Evolutionary conservation across 2,888 invertebrate species (phyloP).

Genomic region (Drosophila nr. medialis): DNA sequence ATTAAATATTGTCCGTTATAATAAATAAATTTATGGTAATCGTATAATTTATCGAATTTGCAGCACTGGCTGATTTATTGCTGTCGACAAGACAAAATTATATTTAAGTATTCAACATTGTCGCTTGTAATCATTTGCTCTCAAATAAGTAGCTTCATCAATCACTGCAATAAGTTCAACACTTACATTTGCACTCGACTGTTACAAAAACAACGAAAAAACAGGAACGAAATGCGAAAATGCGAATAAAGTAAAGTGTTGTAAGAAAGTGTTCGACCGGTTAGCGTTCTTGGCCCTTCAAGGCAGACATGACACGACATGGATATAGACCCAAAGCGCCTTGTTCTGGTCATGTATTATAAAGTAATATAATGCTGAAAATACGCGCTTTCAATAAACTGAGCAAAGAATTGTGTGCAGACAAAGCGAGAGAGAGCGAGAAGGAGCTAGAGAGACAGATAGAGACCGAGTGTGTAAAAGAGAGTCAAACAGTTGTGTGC

Average conservation of each 20-base stretch:
- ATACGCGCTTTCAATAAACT: constrained; percentile 40
- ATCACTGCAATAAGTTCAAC: constrained; percentile 30
- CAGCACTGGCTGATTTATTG: constrained; percentile 14
- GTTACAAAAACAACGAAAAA: constrained; percentile 17
- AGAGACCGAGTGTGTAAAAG: not conserved
- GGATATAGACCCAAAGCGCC: constrained; percentile 44
- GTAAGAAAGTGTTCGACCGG: constrained; percentile 29
- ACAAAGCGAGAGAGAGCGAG: constrained; percentile 5
- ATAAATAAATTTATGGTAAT: not conserved
- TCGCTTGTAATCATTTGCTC: constrained; percentile 61
- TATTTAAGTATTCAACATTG: constrained; percentile 35
- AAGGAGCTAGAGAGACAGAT: not conserved
- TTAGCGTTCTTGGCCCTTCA: constrained; percentile 5
- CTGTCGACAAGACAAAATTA: constrained; percentile 17
- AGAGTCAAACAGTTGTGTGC: constrained; percentile 14
- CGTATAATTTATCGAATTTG: not conserved
- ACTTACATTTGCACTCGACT: constrained; percentile 17
- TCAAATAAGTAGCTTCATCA: constrained; percentile 36
- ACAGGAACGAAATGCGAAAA: constrained; percentile 20
- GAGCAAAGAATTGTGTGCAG: constrained; percentile 38
- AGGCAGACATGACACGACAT: constrained; percentile 38
- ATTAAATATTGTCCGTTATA: not conserved
- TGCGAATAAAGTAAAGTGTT: constrained; percentile 39
- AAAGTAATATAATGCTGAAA: constrained; percentile 73
- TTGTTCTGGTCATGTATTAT: constrained; percentile 56